Conservation (phyloP, 2,113 vertebrate species). For the Solenodon paradoxus region DNA sequence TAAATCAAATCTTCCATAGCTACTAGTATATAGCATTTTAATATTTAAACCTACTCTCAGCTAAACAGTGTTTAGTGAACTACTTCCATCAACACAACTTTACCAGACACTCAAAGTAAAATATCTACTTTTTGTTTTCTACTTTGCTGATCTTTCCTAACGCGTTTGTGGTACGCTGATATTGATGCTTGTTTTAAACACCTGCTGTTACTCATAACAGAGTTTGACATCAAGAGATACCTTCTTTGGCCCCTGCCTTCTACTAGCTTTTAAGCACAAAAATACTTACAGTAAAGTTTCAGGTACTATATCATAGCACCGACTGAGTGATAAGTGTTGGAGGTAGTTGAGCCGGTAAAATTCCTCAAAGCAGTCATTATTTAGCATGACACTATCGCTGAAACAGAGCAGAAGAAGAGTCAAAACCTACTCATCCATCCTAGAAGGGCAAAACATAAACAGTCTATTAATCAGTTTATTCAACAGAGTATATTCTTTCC, state of each 20-base stretch:
- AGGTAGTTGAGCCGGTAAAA: constrained; percentile 86
- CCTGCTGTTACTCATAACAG: neutral
- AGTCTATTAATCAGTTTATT: neutral
- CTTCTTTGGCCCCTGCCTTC: neutral
- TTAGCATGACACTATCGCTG: constrained; percentile 94
- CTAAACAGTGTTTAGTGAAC: neutral
- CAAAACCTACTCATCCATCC: neutral
- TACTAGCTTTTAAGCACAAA: neutral
- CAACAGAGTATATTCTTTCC: neutral
- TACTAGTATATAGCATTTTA: neutral
- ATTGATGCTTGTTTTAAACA: neutral
- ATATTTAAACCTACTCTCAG: neutral
- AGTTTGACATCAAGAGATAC: neutral
- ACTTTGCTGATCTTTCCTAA: neutral
- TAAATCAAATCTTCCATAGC: neutral
- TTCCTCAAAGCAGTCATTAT: constrained; percentile 87
- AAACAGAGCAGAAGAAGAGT: constrained; percentile 44
- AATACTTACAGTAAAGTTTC: constrained; percentile 87
- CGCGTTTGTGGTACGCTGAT: neutral
- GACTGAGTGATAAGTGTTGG: constrained; percentile 90
- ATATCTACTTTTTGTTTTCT: neutral
- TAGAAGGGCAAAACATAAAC: neutral
- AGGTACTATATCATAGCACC: constrained; percentile 94
- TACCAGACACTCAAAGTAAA: neutral
- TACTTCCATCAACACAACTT: neutral